phyloP scores from a whole-genome alignment of 2,888 invertebrate species.

The Morinoia aosen region DNA sequence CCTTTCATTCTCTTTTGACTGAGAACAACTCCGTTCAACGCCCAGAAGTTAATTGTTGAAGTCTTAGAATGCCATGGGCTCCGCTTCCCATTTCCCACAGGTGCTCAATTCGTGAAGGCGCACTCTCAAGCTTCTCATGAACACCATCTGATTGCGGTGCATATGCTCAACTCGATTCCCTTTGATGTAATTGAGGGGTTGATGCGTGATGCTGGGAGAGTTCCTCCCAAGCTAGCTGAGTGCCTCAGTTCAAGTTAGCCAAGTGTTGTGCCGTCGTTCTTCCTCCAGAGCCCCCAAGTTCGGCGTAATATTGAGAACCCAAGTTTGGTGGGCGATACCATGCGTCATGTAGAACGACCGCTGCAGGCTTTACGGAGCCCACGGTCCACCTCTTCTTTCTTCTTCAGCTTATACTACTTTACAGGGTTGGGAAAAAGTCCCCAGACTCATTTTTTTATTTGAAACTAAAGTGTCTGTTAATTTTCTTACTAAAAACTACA shows the following conservation, averaged over 20 bases:
- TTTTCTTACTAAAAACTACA: too few species aligned
- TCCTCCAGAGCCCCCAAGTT: neutral
- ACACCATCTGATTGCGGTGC: neutral
- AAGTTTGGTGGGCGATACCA: neutral
- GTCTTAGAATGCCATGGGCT: too few species aligned
- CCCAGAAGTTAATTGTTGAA: neutral
- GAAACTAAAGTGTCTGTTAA: too few species aligned
- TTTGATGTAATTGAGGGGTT: neutral
- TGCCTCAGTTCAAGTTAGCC: neutral
- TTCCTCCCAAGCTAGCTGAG: neutral
- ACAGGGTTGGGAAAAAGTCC: too few species aligned
- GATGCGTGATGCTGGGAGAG: neutral
- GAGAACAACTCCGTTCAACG: neutral
- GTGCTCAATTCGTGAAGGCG: neutral
- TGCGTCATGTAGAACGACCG: conserved; percentile 15
- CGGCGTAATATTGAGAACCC: neutral
- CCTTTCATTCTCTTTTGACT: neutral
- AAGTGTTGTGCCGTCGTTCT: neutral
- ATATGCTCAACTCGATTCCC: neutral
- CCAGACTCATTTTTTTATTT: too few species aligned
- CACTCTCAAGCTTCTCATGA: neutral
- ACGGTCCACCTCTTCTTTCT: neutral
- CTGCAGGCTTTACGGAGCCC: neutral
- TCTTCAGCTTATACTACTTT: too few species aligned
- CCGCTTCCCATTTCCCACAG: neutral